A percentile compares a stretch with the other conserved stretches of the same genome.
Conservation (phyloP, 2,113 vertebrate species). For the Ginglymostoma cirratum region DNA sequence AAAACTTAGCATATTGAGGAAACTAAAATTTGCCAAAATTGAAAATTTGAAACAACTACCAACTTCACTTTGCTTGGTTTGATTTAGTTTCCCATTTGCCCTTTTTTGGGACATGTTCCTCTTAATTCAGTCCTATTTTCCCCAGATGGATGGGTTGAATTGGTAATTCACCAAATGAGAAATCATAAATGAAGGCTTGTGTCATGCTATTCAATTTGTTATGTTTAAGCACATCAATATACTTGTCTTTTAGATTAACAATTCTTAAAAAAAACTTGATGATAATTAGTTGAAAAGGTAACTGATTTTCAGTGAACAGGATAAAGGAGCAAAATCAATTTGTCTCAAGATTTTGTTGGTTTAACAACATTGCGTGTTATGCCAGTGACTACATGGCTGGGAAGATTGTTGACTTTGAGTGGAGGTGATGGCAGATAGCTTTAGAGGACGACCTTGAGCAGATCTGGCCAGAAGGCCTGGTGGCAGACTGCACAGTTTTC, state of each 20-base stretch:
- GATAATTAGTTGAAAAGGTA: background rate
- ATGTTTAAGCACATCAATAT: background rate
- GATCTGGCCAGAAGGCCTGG: no score
- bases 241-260: background rate
- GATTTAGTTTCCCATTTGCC: background rate
- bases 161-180: background rate
- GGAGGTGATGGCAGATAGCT: no score
- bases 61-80: background rate
- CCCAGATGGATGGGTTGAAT: background rate
- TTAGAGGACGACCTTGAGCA: no score
- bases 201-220: background rate
- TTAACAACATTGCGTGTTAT: background rate
- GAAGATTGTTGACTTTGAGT: no score
- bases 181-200: background rate
- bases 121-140: background rate
- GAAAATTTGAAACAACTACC: no score
- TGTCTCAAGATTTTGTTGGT: background rate
- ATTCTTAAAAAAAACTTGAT: background rate
- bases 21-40: background rate
- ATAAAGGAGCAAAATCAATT: background rate
- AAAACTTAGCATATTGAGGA: background rate
- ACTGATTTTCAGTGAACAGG: background rate
- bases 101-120: background rate
- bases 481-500: no score
- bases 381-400: no score